Conservation (phyloP, 2,797 vertebrate species). For the Mallotus villosus region DNA sequence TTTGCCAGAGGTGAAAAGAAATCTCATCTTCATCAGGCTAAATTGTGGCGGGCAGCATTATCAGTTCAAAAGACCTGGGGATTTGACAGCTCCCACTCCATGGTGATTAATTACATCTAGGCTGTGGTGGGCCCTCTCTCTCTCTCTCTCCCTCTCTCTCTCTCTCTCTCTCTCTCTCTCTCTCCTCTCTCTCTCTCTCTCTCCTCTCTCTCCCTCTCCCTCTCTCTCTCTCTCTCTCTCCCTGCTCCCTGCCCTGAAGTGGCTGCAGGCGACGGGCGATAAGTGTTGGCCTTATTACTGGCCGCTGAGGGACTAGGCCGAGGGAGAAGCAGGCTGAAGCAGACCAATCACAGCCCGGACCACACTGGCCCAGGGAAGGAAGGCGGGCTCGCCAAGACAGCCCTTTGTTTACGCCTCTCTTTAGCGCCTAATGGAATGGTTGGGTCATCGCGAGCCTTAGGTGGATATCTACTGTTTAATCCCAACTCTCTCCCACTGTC, state of each 20-base stretch:
- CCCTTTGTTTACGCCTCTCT: slow-evolving; percentile 59
- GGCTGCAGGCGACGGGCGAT: slow-evolving; percentile 93
- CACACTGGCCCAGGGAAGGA: not conserved
- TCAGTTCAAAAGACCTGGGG: slow-evolving; percentile 93
- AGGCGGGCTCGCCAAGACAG: slow-evolving; percentile 39
- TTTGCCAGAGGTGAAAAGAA: slow-evolving; percentile 88
- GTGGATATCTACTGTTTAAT: slow-evolving; percentile 4
- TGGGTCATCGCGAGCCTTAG: slow-evolving; percentile 31
- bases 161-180: slow-evolving; percentile 75
- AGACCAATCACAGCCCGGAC: slow-evolving; percentile 56
- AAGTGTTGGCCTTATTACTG: slow-evolving; percentile 96
- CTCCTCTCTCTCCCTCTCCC: slow-evolving; percentile 23
- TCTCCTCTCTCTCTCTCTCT: slow-evolving; percentile 72
- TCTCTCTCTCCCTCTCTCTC: slow-evolving; percentile 73
- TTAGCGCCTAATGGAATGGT: slow-evolving; percentile 59
- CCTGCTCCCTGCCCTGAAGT: slow-evolving; percentile 55
- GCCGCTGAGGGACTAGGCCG: slow-evolving; percentile 88
- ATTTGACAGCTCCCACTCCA: slow-evolving; percentile 95
- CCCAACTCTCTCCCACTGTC: not conserved
- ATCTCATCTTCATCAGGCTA: slow-evolving; percentile 97
- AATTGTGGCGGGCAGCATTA: slow-evolving; percentile 97
- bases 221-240: slow-evolving; percentile 80
- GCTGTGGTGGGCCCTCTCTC: slow-evolving; percentile 79
- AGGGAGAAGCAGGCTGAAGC: slow-evolving; percentile 61
- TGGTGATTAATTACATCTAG: slow-evolving; percentile 99